Base-by-base conservation (phyloP, 2,113 vertebrate species). In the Ptychochromis oligacanthus region DNA sequence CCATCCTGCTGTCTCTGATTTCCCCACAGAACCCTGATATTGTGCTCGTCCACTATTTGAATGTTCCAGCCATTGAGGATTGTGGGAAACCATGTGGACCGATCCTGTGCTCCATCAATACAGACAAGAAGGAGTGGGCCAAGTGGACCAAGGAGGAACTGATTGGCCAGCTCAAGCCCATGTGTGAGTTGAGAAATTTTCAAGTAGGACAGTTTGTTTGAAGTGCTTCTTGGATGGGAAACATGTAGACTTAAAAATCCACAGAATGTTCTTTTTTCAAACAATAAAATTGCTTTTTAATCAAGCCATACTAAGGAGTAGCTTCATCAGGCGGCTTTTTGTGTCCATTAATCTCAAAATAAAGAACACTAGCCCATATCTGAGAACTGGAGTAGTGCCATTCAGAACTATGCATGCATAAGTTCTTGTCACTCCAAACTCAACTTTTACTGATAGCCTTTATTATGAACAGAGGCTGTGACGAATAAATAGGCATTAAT, bases 81-180 rank as follows among this genome's bases (percentile, higher is more conserved):
- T 99, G 98, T 10, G 98, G 98, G 85, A 99, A 99, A 91, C 98
- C 98, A 1, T 99, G 98, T 0, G 98, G 98, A n/a, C 98, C 98
- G 28, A 98, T 99, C 94, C 92, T 99, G 91, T 99, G 98, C 94
- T 99, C 98, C 61, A 99, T 99, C 95, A 99, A 99, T 94, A 99
- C 98, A 1, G 98, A 99, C 97, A 99, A 99, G 96, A 99, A 99
- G 89, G 98, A 99, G 88, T 99, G 98, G 98, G 98, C 98, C 1
- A 99, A 99, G 89, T 99, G 98, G 98, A 99, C 98, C 0, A 99
- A 99, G 91, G 98, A 99, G 91, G 98, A 99, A 61, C 97, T 99
- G 77, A 98, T 99, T 10, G 98, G 98, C 81, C 98, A 99, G 95
- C 97, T 99, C 81, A 99, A 99, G 83, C 98, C 98, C 2, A 99